These are phyloP conservation scores for Platichthys flesus DNA, from an alignment of 2,113 vertebrate genomes.

Conservation along the genomic window DNA sequence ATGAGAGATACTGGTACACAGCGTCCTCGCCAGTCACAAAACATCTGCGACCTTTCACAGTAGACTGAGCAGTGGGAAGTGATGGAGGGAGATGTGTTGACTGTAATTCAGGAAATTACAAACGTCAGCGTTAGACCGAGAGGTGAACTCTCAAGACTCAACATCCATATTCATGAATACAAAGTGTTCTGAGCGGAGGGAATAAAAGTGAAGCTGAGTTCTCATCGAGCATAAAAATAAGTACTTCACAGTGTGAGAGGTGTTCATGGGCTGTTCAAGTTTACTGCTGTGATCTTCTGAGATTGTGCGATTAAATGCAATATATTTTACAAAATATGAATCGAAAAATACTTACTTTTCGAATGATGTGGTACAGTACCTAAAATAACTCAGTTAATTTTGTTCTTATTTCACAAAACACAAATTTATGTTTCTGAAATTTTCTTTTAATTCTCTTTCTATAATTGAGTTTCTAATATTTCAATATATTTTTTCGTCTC, in stretches of 20 bases:
- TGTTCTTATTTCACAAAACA: not conserved
- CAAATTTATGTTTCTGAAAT: too few relatives aligned
- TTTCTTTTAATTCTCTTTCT: too few relatives aligned
- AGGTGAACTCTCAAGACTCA: constrained; percentile 30
- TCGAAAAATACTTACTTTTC: too few relatives aligned
- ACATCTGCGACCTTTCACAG: constrained; percentile 14
- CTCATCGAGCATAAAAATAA: not conserved
- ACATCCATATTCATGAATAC: constrained; percentile 53
- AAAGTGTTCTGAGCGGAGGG: constrained; percentile 22
- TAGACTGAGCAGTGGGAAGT: constrained; percentile 35
- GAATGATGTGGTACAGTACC: not conserved
- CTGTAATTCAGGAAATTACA: constrained; percentile 70
- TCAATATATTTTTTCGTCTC: too few relatives aligned
- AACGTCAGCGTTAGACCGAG: not conserved
- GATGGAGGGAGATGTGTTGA: constrained; percentile 30
- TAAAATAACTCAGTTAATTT: not conserved
- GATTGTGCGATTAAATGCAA: not conserved
- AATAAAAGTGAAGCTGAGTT: not conserved
- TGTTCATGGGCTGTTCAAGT: not conserved
- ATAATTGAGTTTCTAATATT: too few relatives aligned
- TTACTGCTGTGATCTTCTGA: not conserved
- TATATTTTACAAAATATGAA: too few relatives aligned
- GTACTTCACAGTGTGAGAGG: not conserved
- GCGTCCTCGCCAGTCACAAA: constrained; percentile 56
- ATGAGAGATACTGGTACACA: constrained; percentile 57